Evolutionary conservation across 2,888 invertebrate genomes (phyloP).

Genomic region (Synergus gifuensis): DNA sequence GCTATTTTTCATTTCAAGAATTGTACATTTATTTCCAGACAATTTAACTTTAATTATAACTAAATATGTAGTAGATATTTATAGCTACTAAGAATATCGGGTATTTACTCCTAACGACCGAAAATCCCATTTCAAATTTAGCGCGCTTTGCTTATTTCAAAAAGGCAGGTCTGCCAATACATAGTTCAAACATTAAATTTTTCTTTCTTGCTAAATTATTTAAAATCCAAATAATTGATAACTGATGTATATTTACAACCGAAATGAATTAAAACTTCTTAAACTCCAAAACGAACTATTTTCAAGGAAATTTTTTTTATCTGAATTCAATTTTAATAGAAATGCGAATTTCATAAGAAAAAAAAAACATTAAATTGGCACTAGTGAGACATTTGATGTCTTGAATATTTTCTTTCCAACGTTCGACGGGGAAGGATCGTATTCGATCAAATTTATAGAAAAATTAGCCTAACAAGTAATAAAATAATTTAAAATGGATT

Average conservation of each 20-base stretch:
- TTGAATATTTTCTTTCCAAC: neutral
- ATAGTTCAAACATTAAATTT: neutral
- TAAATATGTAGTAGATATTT: neutral
- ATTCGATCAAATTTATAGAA: neutral
- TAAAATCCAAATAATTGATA: neutral
- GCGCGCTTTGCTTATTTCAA: neutral
- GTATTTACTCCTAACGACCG: neutral
- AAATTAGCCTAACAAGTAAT: neutral
- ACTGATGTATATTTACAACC: neutral
- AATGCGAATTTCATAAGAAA: neutral
- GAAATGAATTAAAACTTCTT: neutral
- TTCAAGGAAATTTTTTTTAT: neutral
- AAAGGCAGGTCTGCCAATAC: neutral
- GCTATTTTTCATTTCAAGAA: too few species aligned
- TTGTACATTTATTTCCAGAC: too few species aligned
- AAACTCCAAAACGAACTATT: neutral
- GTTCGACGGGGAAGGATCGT: neutral
- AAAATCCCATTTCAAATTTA: neutral
- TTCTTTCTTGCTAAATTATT: neutral
- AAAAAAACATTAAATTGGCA: neutral
- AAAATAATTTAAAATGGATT: slow-evolving; percentile 4
- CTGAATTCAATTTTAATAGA: neutral
- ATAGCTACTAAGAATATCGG: neutral
- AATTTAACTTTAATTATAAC: neutral
- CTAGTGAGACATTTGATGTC: neutral